These are phyloP conservation scores for Vespertilio murinus DNA, from an alignment of 2,797 vertebrate genomes.

Conservation along the genomic window DNA sequence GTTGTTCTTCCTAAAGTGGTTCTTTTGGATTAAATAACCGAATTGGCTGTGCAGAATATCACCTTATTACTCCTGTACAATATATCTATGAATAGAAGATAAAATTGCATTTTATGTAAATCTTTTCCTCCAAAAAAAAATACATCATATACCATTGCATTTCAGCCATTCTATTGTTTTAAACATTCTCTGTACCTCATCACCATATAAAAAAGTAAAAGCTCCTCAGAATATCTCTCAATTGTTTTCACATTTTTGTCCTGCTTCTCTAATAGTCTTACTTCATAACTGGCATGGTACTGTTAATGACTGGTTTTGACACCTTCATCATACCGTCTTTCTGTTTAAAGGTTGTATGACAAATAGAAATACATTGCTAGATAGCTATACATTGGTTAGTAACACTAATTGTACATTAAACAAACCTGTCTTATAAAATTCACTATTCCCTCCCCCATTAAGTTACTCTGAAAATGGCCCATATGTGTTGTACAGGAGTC, in stretches of 20 bases:
- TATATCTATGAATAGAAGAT: neutral
- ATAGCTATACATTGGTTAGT: conserved; percentile 49
- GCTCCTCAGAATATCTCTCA: neutral
- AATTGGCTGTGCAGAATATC: neutral
- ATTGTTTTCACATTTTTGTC: conserved; percentile 26
- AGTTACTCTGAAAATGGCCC: conserved; percentile 49
- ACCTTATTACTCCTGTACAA: neutral
- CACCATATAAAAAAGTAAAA: neutral
- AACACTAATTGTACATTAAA: conserved; percentile 48
- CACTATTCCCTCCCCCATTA: neutral
- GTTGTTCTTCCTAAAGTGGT: neutral
- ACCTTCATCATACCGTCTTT: conserved; percentile 24
- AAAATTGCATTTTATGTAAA: neutral
- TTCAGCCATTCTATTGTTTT: neutral
- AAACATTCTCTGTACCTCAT: neutral
- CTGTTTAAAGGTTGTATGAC: conserved; percentile 46
- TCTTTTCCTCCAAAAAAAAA: conserved; percentile 18
- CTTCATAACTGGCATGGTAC: conserved; percentile 16
- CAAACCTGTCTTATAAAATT: conserved; percentile 27
- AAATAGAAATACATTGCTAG: conserved; percentile 64
- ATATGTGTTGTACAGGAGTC: neutral
- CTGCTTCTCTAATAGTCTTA: conserved; percentile 33
- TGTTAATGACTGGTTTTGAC: conserved; percentile 43
- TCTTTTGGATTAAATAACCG: conserved; percentile 9
- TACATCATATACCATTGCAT: neutral